Evolutionary conservation across 2,113 vertebrate species (phyloP).

Genomic region (Dromaius novaehollandiae): DNA sequence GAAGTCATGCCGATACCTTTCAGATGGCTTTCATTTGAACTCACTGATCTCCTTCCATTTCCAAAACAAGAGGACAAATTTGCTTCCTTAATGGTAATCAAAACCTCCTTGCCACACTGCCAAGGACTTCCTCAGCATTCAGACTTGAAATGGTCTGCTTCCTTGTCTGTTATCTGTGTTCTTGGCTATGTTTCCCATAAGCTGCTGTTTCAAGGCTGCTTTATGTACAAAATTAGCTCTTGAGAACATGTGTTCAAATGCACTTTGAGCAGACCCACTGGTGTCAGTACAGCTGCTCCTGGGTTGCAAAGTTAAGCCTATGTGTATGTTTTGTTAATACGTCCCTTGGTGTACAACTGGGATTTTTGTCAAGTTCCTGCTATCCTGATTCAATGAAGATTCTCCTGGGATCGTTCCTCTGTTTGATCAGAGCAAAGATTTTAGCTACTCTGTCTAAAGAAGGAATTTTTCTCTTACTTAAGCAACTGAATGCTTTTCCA

Average conservation of each 20-base stretch:
- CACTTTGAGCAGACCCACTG: neutral
- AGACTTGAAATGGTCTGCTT: neutral
- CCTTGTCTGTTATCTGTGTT: neutral
- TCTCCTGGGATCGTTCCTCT: neutral
- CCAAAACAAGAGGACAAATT: neutral
- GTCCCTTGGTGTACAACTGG: neutral
- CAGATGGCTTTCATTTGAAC: neutral
- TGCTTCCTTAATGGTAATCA: neutral
- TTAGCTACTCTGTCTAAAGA: neutral
- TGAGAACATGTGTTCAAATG: neutral
- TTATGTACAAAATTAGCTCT: neutral
- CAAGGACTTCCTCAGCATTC: neutral
- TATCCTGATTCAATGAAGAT: neutral
- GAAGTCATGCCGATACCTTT: neutral
- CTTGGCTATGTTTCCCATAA: neutral
- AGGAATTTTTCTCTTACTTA: neutral
- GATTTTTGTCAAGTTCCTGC: neutral
- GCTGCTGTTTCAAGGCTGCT: constrained; percentile 2
- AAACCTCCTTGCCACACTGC: neutral
- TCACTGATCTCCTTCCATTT: neutral
- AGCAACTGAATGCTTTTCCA: neutral
- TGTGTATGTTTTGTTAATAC: neutral
- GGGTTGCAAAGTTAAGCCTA: neutral
- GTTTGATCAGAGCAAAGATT: neutral
- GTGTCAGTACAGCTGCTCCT: neutral